A percentile compares a stretch with the other conserved stretches of the same genome.
These are phyloP conservation scores for mouse (Mus musculus) DNA, from an alignment of 2,113 vertebrate genomes.

Conservation along the genomic window GRCm39 chr1:189415001-189415500, in stretches of 20 bases:
- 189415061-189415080: slow-evolving; percentile 90
- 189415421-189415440: not conserved
- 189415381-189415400: not conserved
- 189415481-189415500: not conserved
- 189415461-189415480: slow-evolving; percentile 3
- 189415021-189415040: slow-evolving; percentile 85
- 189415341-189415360: not conserved
- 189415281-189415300: not conserved
- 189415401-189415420: not conserved
- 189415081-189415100: slow-evolving; percentile 78
- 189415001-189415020: not conserved
- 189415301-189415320: not conserved
- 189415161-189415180: slow-evolving; percentile 33
- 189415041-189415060: slow-evolving; percentile 84
- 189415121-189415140: slow-evolving; percentile 92
- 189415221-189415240: not conserved
- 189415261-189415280: not conserved
- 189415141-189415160: slow-evolving; percentile 89
- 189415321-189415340: slow-evolving; percentile 3
- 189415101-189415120: slow-evolving; percentile 83
- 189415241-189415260: not conserved
- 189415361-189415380: not conserved
- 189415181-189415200: not conserved
- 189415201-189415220: not conserved
- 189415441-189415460: not conserved